These are phyloP conservation scores for Aporrectodea caliginosa DNA, from an alignment of 1,140 invertebrate species.

Conservation along the genomic window DNA sequence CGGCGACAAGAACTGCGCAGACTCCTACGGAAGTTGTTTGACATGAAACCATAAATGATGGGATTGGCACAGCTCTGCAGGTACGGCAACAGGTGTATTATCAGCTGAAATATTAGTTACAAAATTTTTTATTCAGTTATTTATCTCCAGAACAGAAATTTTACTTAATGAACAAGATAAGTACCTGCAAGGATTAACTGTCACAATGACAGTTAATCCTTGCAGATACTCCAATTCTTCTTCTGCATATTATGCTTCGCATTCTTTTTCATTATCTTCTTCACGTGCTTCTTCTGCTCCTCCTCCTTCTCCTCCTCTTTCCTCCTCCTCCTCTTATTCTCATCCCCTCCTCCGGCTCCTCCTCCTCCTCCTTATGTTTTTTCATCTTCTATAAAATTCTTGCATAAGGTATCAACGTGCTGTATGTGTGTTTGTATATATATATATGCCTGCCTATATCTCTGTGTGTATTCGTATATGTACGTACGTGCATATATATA, in stretches of 20 bases:
- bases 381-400: too few species aligned
- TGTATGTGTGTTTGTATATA: too few species aligned
- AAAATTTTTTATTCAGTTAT: neutral
- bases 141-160: neutral
- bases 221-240: too few species aligned
- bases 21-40: constrained; percentile 57
- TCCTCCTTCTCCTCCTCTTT: too few species aligned
- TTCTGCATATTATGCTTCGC: too few species aligned
- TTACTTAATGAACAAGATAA: neutral
- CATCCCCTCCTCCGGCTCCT: too few species aligned
- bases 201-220: neutral
- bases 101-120: constrained; percentile 38
- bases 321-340: too few species aligned
- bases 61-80: constrained; percentile 58
- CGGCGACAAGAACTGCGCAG: constrained; percentile 39
- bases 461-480: too few species aligned
- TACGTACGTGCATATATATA: too few species aligned
- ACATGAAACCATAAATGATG: constrained; percentile 61
- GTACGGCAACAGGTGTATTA: constrained; percentile 47
- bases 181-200: neutral
- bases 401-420: too few species aligned
- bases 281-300: neutral
- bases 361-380: too few species aligned
- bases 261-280: neutral
- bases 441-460: too few species aligned